Conservation (phyloP, 2,888 invertebrate species). For the Gonocerus acuteangulatus region DNA sequence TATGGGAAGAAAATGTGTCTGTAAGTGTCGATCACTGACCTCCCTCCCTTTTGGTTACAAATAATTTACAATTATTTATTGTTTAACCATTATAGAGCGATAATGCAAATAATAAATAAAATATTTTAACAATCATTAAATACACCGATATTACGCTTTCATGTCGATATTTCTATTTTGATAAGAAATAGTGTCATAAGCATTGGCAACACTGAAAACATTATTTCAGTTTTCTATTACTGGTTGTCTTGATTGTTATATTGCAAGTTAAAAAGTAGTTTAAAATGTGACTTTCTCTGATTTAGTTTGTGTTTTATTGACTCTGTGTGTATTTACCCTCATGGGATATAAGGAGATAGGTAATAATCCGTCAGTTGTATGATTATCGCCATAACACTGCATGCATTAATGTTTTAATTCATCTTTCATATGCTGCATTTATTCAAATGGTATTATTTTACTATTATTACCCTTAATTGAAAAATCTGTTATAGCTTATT, state of each 20-base stretch:
- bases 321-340: constrained; percentile 7
- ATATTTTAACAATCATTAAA: no score
- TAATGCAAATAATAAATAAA: no score
- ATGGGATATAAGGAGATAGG: constrained; percentile 13
- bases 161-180: no score
- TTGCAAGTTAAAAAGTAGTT: constrained; percentile 10
- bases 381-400: background rate
- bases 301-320: constrained; percentile 2
- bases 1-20: no score
- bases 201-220: constrained; percentile 14
- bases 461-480: background rate
- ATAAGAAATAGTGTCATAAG: no score
- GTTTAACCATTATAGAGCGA: no score
- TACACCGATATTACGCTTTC: no score
- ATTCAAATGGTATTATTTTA: background rate
- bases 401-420: constrained; percentile 1
- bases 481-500: background rate
- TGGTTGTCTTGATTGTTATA: constrained; percentile 16
- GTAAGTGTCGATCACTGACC: no score
- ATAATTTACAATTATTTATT: no score
- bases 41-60: no score
- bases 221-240: constrained; percentile 24
- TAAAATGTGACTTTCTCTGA: constrained; percentile 17
- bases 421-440: constrained; percentile 5
- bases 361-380: constrained; percentile 2